Conservation (phyloP, 2,797 vertebrate species). For the Pampus argenteus region DNA sequence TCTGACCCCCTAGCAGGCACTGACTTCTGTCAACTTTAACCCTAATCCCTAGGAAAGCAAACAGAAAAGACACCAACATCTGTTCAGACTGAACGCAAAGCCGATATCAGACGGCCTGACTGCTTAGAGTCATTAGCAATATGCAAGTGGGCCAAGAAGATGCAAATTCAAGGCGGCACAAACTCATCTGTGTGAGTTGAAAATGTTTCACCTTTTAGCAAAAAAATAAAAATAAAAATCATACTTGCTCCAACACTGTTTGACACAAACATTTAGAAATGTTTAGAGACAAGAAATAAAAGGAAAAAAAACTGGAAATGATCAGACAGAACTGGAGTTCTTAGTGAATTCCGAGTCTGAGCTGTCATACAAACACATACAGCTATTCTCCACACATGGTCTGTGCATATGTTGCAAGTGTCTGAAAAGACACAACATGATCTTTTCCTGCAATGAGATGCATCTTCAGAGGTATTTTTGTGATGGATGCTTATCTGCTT, state of each 20-base stretch:
- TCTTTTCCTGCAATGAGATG: neutral
- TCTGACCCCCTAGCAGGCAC: slow-evolving; percentile 28
- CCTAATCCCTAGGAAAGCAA: slow-evolving; percentile 22
- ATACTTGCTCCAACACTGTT: slow-evolving; percentile 12
- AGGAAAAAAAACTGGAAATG: neutral
- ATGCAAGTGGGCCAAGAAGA: neutral
- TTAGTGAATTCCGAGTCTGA: neutral
- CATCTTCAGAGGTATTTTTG: neutral
- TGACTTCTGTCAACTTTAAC: slow-evolving; percentile 22
- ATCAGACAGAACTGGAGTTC: neutral
- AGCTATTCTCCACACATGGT: neutral
- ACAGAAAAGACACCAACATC: slow-evolving; percentile 14
- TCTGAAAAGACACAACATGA: slow-evolving; percentile 4
- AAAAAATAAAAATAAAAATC: neutral
- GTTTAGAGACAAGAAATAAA: neutral
- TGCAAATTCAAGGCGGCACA: neutral
- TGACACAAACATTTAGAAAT: slow-evolving; percentile 12
- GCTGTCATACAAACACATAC: slow-evolving; percentile 3
- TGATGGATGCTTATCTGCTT: slow-evolving; percentile 7
- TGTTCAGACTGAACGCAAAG: slow-evolving; percentile 21
- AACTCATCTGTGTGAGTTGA: neutral
- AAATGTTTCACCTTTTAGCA: slow-evolving; percentile 1
- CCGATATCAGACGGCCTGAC: neutral
- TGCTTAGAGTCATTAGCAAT: neutral
- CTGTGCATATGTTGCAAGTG: neutral